Base-by-base conservation (phyloP, 2,797 vertebrate species). In the Urocyon cinereoargenteus region DNA sequence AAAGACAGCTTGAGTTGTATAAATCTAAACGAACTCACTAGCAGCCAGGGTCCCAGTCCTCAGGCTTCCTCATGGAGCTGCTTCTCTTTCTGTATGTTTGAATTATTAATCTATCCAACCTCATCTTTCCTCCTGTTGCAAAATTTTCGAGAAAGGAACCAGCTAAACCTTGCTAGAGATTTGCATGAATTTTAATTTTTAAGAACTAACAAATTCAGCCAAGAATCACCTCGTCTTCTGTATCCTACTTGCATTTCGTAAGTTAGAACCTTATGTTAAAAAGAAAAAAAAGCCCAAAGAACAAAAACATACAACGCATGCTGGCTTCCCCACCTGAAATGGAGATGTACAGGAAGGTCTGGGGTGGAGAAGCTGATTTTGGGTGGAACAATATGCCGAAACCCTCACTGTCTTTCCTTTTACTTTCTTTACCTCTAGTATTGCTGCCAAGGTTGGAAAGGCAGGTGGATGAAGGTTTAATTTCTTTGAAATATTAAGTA, bases 1-100 rank as follows among this genome's bases (percentile, higher is more conserved):
- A 96, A 92, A 98, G 84, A 62, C 77, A 97, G 18, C 59, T 95
- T 14, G 2, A 91, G 21, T 72, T 98, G 93, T 94, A 94, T 94
- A 70, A 92, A 51, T 95, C 36, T 73, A 93, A 96, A 90, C 34
- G 22, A 96, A 97, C 64, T 91, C 83, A 88, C 34, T 61, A 73
- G 82, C 78, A 90, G 26, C 93, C 79, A 64, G 61, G 1, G 1
- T 79, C 85, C 77, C 3, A 40, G 21, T 49, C 72, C 45, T 88
- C 34, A 11, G 62, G 12, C 82, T 66, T 91, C 26, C 13, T 79
- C 22, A 9, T 24, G 61, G 70, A 94, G 9, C 6, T 34, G 6
- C 49, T 75, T 89, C 92, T 75, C 40, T 94, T 62, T 70, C 59
- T 51, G 15, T 57, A 73, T 15, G 12, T 90, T 85, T 96, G 94